These are phyloP conservation scores for Bicyclus anynana DNA, from an alignment of 1,140 invertebrate genomes.

Conservation along the genomic window DNA sequence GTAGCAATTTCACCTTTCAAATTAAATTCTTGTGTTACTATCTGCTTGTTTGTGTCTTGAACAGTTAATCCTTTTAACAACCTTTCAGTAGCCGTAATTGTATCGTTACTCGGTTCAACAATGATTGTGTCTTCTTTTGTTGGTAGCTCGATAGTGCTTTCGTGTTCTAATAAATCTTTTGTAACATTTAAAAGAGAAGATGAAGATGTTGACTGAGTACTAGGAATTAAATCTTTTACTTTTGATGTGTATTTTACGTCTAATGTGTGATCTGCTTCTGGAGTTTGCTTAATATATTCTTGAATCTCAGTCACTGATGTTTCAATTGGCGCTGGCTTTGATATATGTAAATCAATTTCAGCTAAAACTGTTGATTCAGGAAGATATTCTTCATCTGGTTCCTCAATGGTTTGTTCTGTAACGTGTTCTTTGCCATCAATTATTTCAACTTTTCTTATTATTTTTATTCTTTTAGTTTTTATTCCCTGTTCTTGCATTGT, in stretches of 20 bases:
- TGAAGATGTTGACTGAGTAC: background rate
- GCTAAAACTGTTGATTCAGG: slow-evolving; percentile 12
- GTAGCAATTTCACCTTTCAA: slow-evolving; percentile 58
- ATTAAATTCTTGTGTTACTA: background rate
- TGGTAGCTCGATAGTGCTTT: background rate
- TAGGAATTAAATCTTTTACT: background rate
- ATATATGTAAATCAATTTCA: slow-evolving; percentile 8
- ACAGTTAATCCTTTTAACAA: background rate
- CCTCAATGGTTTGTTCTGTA: slow-evolving; percentile 82
- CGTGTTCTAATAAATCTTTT: background rate
- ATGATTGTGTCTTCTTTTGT: background rate
- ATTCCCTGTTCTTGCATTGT: slow-evolving; percentile 46
- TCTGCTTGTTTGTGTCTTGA: background rate
- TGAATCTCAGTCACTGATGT: background rate
- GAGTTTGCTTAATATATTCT: background rate
- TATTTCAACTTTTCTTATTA: slow-evolving; percentile 83
- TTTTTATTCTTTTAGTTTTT: slow-evolving; percentile 80
- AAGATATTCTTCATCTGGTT: slow-evolving; percentile 78
- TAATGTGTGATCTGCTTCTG: background rate
- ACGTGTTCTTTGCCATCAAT: slow-evolving; percentile 86
- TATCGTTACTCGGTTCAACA: background rate
- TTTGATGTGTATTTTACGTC: background rate
- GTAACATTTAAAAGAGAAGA: background rate
- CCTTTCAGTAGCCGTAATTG: background rate
- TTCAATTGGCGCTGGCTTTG: slow-evolving; percentile 2